Evolutionary conservation across 2,888 invertebrate species (phyloP).

Genomic region (Tinea pellionella): DNA sequence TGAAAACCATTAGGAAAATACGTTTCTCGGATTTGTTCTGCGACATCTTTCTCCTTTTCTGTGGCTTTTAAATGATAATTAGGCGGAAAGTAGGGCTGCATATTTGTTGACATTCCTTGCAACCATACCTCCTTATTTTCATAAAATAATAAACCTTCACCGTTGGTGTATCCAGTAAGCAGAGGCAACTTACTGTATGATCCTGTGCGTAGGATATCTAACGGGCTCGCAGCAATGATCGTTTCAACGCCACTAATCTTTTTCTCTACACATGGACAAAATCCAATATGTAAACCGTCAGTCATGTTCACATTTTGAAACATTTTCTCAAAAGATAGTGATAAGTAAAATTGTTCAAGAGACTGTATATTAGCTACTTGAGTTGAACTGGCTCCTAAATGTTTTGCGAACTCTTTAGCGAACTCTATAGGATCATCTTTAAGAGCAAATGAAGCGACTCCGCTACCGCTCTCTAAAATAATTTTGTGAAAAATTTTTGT

Average conservation of each 20-base stretch:
- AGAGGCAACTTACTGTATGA: not conserved
- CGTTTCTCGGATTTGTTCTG: not conserved
- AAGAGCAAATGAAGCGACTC: not conserved
- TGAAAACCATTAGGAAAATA: not conserved
- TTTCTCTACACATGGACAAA: constrained; percentile 4
- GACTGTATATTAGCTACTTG: not conserved
- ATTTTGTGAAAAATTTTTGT: not conserved
- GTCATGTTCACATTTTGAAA: not conserved
- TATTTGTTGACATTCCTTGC: not conserved
- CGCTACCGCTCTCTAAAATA: constrained; percentile 8
- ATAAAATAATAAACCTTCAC: not conserved
- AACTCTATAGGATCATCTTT: not conserved
- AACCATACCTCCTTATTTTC: not conserved
- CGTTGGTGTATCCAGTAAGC: not conserved
- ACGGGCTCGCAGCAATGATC: not conserved
- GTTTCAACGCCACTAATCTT: not conserved
- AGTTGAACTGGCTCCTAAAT: not conserved
- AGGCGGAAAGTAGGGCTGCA: not conserved
- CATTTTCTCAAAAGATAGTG: not conserved
- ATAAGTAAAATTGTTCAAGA: not conserved
- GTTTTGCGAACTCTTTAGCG: not conserved
- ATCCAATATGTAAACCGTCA: not conserved
- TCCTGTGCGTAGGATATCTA: not conserved
- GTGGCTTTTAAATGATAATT: not conserved
- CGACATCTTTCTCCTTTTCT: not conserved